Percentiles rank a stretch among this genome's conserved stretches.
phyloP scores from a whole-genome alignment of 2,888 invertebrate genomes.

The Dilophus febrilis region DNA sequence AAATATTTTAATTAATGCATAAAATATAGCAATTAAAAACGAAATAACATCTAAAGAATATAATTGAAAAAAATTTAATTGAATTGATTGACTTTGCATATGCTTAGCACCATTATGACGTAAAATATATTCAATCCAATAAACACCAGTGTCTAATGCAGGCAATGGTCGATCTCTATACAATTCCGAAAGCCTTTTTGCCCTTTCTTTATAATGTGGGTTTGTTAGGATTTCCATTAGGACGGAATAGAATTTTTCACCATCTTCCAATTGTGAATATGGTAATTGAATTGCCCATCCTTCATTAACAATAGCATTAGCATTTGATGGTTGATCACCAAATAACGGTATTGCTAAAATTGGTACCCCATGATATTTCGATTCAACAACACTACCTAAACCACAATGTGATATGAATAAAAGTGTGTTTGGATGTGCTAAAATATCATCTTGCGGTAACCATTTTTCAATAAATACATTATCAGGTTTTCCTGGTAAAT shows the following conservation, averaged over 20 bases:
- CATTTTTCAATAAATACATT: conserved; percentile 31
- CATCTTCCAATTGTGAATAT: conserved; percentile 17
- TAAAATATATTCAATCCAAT: conserved; percentile 79
- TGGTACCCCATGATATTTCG: conserved; percentile 59
- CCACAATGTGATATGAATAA: conserved; percentile 33
- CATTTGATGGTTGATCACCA: conserved; percentile 63
- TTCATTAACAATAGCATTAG: conserved; percentile 48
- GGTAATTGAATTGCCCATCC: conserved; percentile 35
- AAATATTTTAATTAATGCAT: neutral
- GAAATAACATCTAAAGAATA: conserved; percentile 32
- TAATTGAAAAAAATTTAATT: conserved; percentile 30
- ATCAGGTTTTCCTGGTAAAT: conserved; percentile 21
- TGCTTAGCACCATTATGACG: conserved; percentile 65
- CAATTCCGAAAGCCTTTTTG: conserved; percentile 28
- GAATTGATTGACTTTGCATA: conserved; percentile 48
- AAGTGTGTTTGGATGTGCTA: conserved; percentile 50
- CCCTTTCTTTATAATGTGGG: conserved; percentile 17
- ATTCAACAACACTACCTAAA: conserved; percentile 57
- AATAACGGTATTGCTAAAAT: conserved; percentile 57
- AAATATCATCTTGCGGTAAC: conserved; percentile 48
- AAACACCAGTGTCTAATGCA: conserved; percentile 55
- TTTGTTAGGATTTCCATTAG: conserved; percentile 19
- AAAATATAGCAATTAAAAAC: conserved; percentile 14
- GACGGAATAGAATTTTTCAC: conserved; percentile 10
- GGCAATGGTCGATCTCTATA: conserved; percentile 37